Percentiles rank a stretch among this genome's conserved stretches.
Conservation (phyloP, 2,113 vertebrate genomes). For the Chinchilla lanigera region DNA sequence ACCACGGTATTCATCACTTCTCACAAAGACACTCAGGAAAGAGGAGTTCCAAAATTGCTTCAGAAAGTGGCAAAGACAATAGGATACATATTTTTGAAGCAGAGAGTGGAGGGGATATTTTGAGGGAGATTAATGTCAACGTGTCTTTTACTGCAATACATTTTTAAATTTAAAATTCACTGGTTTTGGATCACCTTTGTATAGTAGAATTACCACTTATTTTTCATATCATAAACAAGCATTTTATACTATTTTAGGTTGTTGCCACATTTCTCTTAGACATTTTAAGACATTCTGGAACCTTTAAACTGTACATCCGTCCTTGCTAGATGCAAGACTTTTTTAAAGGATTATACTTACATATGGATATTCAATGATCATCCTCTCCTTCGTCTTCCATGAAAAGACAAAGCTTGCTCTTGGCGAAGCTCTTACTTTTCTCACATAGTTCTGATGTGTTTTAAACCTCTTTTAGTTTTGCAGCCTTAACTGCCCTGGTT, state of each 20-base stretch:
- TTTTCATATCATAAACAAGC: background rate
- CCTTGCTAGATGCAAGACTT: background rate
- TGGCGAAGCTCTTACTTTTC: background rate
- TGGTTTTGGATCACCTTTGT: background rate
- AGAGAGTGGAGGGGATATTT: background rate
- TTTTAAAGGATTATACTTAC: background rate
- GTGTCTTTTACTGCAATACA: background rate
- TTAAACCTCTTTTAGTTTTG: conserved; percentile 8
- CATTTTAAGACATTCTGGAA: conserved; percentile 5
- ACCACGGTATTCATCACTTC: background rate
- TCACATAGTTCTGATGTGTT: background rate
- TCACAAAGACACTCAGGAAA: background rate
- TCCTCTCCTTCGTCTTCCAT: background rate
- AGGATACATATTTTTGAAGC: background rate
- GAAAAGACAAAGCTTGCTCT: conserved; percentile 19
- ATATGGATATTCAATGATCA: background rate
- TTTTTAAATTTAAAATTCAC: background rate
- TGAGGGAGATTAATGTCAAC: background rate
- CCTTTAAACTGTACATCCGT: background rate
- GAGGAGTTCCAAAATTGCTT: background rate
- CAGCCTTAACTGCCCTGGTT: background rate
- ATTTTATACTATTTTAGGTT: background rate
- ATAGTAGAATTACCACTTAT: background rate
- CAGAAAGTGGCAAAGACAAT: background rate
- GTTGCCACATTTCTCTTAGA: background rate